Evolutionary conservation across 1,140 invertebrate genomes (phyloP), one percentile per base, ranked within the genome.

Genomic region (Nasonia vitripennis): DNA sequence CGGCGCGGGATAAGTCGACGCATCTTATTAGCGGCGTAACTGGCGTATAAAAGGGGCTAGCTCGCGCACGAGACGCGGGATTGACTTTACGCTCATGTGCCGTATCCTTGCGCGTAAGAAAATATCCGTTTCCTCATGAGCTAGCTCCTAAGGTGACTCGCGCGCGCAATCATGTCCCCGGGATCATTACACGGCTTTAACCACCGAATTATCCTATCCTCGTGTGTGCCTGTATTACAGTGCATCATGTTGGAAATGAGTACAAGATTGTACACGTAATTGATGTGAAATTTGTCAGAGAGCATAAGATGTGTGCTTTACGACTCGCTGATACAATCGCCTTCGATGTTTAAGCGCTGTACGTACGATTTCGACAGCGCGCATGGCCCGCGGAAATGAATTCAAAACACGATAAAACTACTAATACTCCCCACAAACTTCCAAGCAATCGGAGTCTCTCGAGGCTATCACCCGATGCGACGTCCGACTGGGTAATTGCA

Each of bases 1-100:
- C 11, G 27, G 11, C 27, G 70, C 70, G n/a, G 73, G 45, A 27
- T 45, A 75, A 74, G 81, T 75, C 70, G 37, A 83, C 81, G 74
- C 81, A 77, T 68, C 81, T 83, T 83, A 83, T 83, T 77, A 83
- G 73, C 37, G 37, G 37, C 37, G 9, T 84, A 78, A 84, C 77
- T 84, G 67, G 83, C 75, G 41, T 84, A 78, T 73, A 84, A 84
- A 73, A 78, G 75, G 75, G 41, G 34, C 17, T 34, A 31, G 41
- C 20, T n/a, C 27, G 20, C 9, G 2, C 20, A 7, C 55, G 34
- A 6, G 34, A 37, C 34, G n/a, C 10, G 27, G 45, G 14, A 12
- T 48, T 51, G 2, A 10, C 17, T 68, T 75, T 41, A 5, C 12
- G 14, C 17, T 55, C 14, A 5, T 7, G 11, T 27, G 41, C n/a